Conservation (phyloP, 2,888 invertebrate species). For the Lasioglossum morio region DNA sequence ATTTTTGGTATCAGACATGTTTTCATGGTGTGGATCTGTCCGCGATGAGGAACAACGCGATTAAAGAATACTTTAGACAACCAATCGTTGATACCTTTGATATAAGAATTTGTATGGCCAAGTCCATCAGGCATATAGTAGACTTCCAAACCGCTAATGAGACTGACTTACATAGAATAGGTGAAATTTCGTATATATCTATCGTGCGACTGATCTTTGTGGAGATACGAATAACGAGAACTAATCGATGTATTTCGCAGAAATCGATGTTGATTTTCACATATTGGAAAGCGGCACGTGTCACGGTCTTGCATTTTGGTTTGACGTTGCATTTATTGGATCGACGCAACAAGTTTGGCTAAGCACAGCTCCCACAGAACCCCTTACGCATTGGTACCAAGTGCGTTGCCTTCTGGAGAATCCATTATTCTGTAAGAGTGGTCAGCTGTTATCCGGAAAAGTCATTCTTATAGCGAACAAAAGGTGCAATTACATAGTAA, state of each 20-base stretch:
- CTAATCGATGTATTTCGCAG: constrained; percentile 80
- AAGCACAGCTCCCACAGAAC: constrained; percentile 98
- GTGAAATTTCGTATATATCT: constrained; percentile 73
- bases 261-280: constrained; percentile 97
- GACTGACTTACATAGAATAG: constrained; percentile 96
- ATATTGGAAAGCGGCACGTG: constrained; percentile 96
- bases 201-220: background rate
- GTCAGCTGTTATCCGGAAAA: constrained; percentile 94
- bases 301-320: constrained; percentile 99
- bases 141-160: constrained; percentile 97
- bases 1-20: constrained; percentile 99
- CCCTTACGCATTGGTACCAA: constrained; percentile 99
- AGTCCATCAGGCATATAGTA: constrained; percentile 96
- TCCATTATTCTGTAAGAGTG: constrained; percentile 97
- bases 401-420: constrained; percentile 97
- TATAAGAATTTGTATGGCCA: constrained; percentile 97
- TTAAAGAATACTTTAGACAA: constrained; percentile 98
- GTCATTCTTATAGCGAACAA: constrained; percentile 96
- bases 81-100: constrained; percentile 99
- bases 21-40: constrained; percentile 99
- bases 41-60: constrained; percentile 95
- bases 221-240: background rate
- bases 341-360: constrained; percentile 96
- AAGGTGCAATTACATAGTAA: constrained; percentile 85
- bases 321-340: constrained; percentile 98